phyloP scores from a whole-genome alignment of 2,113 vertebrate genomes.

The Carollia perspicillata region DNA sequence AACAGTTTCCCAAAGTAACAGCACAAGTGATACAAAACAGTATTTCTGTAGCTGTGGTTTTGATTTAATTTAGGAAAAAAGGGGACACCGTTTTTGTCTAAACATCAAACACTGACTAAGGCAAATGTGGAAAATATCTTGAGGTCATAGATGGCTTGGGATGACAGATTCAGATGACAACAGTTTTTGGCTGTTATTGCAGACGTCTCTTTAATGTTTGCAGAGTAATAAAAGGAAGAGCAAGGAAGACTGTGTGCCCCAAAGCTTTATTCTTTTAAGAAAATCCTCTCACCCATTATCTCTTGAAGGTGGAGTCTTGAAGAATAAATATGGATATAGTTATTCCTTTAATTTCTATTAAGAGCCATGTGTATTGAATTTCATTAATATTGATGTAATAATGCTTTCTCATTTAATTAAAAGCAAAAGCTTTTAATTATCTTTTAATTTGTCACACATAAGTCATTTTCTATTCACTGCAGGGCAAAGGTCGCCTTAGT shows the following conservation, averaged over 20 bases:
- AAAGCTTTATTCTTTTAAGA: constrained; percentile 65
- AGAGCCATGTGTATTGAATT: constrained; percentile 60
- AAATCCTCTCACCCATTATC: constrained; percentile 63
- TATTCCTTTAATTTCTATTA: constrained; percentile 64
- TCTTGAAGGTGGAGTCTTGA: constrained; percentile 54
- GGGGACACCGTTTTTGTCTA: constrained; percentile 56
- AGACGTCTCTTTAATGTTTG: constrained; percentile 69
- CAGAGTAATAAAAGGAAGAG: constrained; percentile 63
- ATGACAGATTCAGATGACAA: constrained; percentile 67
- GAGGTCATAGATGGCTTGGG: constrained; percentile 65
- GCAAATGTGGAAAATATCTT: constrained; percentile 71
- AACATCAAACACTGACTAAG: constrained; percentile 67
- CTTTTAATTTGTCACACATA: constrained; percentile 56
- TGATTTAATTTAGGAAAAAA: constrained; percentile 49
- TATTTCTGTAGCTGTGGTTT: constrained; percentile 56
- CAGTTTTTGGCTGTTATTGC: constrained; percentile 63
- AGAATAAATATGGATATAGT: constrained; percentile 68
- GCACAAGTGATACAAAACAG: constrained; percentile 42
- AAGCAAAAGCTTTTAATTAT: constrained; percentile 73
- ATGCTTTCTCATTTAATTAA: constrained; percentile 76
- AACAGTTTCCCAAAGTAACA: constrained; percentile 18
- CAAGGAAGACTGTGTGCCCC: constrained; percentile 45
- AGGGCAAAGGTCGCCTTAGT: constrained; percentile 42
- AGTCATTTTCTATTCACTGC: constrained; percentile 57
- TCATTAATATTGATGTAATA: constrained; percentile 72